A percentile compares a stretch with the other conserved stretches of the same genome.
These are phyloP conservation scores for Drosophila cognata DNA, from an alignment of 2,888 invertebrate species.

Conservation along the genomic window DNA sequence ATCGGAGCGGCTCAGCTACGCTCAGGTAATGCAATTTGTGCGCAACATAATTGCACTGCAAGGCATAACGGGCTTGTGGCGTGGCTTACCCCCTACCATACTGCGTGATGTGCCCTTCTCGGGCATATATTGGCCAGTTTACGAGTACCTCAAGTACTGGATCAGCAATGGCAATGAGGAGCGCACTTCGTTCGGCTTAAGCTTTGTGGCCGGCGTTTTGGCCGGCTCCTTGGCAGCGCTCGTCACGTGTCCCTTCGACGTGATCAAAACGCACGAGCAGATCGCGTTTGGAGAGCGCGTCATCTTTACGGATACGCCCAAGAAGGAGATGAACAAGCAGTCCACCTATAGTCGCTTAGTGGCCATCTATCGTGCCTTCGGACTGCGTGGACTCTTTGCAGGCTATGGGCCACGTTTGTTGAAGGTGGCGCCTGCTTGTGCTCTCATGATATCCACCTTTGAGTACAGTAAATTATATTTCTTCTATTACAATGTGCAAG, in stretches of 20 bases:
- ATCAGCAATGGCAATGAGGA: conserved; percentile 86
- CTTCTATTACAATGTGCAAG: conserved; percentile 87
- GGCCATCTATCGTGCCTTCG: conserved; percentile 89
- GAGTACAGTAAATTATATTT: conserved; percentile 97
- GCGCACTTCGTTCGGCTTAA: conserved; percentile 89
- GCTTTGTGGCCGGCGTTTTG: conserved; percentile 91
- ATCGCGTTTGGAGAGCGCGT: conserved; percentile 95
- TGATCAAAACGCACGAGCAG: conserved; percentile 98
- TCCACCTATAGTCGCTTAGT: conserved; percentile 86
- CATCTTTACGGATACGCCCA: conserved; percentile 84
- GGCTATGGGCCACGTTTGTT: conserved; percentile 95
- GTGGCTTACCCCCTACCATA: conserved; percentile 86
- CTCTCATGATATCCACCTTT: conserved; percentile 99
- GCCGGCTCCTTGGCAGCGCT: conserved; percentile 97
- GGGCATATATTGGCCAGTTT: conserved; percentile 97
- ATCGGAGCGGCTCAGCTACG: conserved; percentile 93
- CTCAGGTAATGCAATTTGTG: conserved; percentile 86
- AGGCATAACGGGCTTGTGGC: conserved; percentile 93
- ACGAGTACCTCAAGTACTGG: conserved; percentile 90
- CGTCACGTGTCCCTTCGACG: conserved; percentile 98
- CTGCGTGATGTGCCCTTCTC: conserved; percentile 82
- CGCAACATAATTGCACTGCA: conserved; percentile 87
- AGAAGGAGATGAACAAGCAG: conserved; percentile 59
- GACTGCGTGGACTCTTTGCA: conserved; percentile 91
- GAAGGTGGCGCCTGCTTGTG: conserved; percentile 99